phyloP scores from a whole-genome alignment of 1,140 invertebrate species.

The Coptotermes formosanus region DNA sequence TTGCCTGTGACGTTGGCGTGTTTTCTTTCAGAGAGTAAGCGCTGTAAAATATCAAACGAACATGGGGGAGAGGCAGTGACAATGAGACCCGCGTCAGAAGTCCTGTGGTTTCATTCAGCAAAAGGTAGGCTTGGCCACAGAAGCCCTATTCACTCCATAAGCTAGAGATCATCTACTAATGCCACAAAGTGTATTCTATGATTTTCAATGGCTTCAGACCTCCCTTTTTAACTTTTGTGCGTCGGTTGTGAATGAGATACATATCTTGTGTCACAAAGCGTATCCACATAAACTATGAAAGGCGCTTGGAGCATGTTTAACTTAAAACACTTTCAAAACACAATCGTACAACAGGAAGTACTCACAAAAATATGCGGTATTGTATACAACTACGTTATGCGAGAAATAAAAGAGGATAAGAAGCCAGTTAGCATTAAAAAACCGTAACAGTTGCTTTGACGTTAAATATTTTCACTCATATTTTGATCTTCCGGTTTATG shows the following conservation, averaged over 20 bases:
- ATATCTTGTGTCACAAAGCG: not conserved
- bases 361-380: too few relatives aligned
- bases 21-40: not conserved
- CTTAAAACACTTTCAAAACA: not conserved
- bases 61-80: not conserved
- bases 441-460: too few relatives aligned
- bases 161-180: not conserved
- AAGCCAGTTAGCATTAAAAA: too few relatives aligned
- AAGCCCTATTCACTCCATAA: not conserved
- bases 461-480: too few relatives aligned
- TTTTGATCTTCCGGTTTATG: too few relatives aligned
- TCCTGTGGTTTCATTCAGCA: not conserved
- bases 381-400: too few relatives aligned
- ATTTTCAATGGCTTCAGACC: constrained; percentile 3
- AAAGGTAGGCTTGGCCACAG: not conserved
- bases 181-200: constrained; percentile 14
- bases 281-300: not conserved
- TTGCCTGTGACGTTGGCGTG: not conserved
- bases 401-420: too few relatives aligned
- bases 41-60: not conserved
- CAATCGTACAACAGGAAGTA: too few relatives aligned
- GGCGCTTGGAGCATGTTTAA: too few relatives aligned
- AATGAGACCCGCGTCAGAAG: not conserved
- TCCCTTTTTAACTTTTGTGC: not conserved
- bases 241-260: not conserved